A percentile compares a stretch with the other conserved stretches of the same genome.
phyloP scores from a whole-genome alignment of 2,797 vertebrate species.

The Tadarida brasiliensis region DNA sequence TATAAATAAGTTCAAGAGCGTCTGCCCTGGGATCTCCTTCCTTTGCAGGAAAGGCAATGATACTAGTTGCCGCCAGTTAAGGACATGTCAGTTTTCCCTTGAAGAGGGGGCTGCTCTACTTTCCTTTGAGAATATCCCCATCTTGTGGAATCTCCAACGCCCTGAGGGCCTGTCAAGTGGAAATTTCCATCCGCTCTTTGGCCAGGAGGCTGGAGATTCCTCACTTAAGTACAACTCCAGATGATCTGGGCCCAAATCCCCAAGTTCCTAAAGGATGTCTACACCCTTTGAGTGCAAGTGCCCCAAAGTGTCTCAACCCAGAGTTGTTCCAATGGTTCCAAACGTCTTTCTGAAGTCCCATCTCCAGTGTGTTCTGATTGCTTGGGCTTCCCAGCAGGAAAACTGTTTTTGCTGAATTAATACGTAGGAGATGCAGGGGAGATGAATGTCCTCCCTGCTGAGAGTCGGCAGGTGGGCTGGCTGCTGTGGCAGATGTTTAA shows the following conservation, averaged over 20 bases:
- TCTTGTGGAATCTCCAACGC: constrained; percentile 21
- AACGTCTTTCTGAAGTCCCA: background rate
- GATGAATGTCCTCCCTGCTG: background rate
- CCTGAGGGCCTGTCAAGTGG: background rate
- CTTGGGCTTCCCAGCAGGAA: background rate
- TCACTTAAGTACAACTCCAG: background rate
- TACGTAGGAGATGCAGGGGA: background rate
- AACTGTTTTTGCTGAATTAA: constrained; percentile 34
- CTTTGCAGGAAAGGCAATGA: background rate
- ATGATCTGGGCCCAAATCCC: background rate
- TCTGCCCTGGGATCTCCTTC: background rate
- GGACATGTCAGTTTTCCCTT: background rate
- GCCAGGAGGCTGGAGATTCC: background rate
- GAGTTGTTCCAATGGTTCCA: background rate
- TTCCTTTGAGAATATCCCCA: constrained; percentile 69
- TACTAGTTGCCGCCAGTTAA: rapidly evolving
- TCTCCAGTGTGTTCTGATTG: background rate
- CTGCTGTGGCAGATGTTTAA: background rate
- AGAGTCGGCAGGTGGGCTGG: background rate
- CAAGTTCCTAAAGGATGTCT: background rate
- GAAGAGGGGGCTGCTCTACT: background rate
- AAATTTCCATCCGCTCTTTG: background rate
- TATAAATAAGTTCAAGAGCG: background rate
- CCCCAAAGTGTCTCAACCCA: background rate
- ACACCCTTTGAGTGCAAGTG: background rate